Base-by-base conservation (phyloP, 2,113 vertebrate species). In the Sorex araneus region DNA sequence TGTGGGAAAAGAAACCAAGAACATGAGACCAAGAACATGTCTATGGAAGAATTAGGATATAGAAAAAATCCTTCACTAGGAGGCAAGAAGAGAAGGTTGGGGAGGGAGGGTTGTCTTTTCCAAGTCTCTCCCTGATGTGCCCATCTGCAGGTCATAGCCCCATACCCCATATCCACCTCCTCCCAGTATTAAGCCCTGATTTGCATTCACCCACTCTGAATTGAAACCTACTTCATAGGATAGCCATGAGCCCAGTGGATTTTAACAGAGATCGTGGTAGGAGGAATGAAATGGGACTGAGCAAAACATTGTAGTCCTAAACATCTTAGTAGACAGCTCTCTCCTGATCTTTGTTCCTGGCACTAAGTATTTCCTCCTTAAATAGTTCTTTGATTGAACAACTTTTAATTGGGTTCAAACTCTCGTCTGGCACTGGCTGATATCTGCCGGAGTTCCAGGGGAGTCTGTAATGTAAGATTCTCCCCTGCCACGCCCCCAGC, bases 311-410 rank as follows among this genome's bases (percentile, higher is more conserved):
- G 47, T 32, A 25, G 45, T 57, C 13, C 10, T 63, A 32, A 77
- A 40, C 64, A 23, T 34, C 16, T n/a, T 28, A n/a, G 15, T 21
- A 21, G 47, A 34, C 0, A 1, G 19, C 27, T 13, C 34, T 47
- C 40, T 74, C 43, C 47, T 40, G 30, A 25, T 67, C 64, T 85
- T 83, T 85, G 21, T 88, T 50, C 9, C 50, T 66, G 60, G 30
- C 57, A n/a, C 43, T n/a, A 54, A 82, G 23, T 43, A 70, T 87
- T 85, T 50, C 25, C 40, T 70, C 60, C 63, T 81, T 80, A 64
- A 84, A 32, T 36, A 25, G 18, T 16, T 94, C 40, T 30, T 66
- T 54, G 66, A 82, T 66, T 93, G 70, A 47, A 50, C 63, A 75
- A 12, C 12, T 9, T 87, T 69, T 50, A 18, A 18, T 32, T n/a